Evolutionary conservation across 2,113 vertebrate species (phyloP), one percentile per base, ranked within the genome.

Genomic region (Coptodon bakossiorum): DNA sequence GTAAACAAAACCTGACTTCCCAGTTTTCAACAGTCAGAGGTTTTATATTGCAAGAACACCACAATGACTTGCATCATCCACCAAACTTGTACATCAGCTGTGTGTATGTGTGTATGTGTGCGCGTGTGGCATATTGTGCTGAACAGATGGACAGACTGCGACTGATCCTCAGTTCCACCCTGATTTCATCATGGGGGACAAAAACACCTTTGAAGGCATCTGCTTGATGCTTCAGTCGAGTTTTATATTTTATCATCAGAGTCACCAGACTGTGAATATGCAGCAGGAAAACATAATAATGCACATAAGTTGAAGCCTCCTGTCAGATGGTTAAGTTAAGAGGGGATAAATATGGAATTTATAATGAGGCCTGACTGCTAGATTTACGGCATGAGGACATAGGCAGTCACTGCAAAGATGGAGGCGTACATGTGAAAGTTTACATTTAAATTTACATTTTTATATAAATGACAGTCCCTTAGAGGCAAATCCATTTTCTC

Each of bases 151-250:
- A 91, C 66, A 29, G 68, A 81, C 85, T n/a, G 36, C 9, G 16
- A 71, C 66, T 79, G 81, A 90, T 92, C 81, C 88, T 54, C 76
- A 10, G 61, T 79, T 87, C 84, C 84, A 48, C 80, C 31, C 5
- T 16, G 38, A 83, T 85, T 87, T 90, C 82, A 82, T 88, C 90
- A 85, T 4, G 36, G 40, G 87, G 59, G 91, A 89, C 53, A 17
- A 16, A 90, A 88, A 88, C 85, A 91, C 91, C 92, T 93, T 89
- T 91, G 71, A 88, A 91, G 92, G 84, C 92, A 88, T 92, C 91
- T 93, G 92, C 82, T 91, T 48, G 10, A 24, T n/a, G 79, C 85
- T 27, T 83, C 79, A 29, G 54, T 82, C 6, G 38, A 82, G 86
- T 40, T 79, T 52, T 3, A 76, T 88, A 43, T 59, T 56, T 76